Conservation (phyloP, 2,797 vertebrate species). For the Danio jaintianensis region DNA sequence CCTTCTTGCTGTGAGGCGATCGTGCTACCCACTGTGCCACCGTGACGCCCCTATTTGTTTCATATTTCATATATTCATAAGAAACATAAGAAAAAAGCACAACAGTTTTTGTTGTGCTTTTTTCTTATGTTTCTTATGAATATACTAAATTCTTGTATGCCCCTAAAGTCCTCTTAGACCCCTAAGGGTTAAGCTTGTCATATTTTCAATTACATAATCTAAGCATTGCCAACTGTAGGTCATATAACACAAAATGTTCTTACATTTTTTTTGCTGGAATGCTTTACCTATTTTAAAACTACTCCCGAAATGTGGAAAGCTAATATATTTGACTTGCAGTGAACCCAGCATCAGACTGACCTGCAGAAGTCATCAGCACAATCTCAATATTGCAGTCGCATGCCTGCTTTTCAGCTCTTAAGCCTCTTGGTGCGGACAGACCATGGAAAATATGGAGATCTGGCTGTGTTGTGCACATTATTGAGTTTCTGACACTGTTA, state of each 20-base stretch:
- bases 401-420: slow-evolving; percentile 12
- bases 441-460: slow-evolving; percentile 7
- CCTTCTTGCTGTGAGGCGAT: no score
- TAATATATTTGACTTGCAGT: slow-evolving; percentile 19
- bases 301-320: slow-evolving; percentile 16
- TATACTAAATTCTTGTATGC: no score
- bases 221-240: slow-evolving; percentile 1
- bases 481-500: neutral
- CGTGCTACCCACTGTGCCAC: no score
- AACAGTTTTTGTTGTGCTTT: no score
- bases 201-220: neutral
- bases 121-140: no score
- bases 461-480: slow-evolving; percentile 2
- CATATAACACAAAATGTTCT: neutral
- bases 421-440: neutral
- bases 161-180: no score
- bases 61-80: no score
- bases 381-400: neutral
- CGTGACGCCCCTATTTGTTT: no score
- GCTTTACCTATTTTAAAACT: neutral
- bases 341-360: neutral
- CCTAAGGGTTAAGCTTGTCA: neutral
- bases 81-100: no score
- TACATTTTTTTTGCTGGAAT: neutral
- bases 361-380: slow-evolving; percentile 35